Base-by-base conservation (phyloP, 2,888 invertebrate species). In the Acrobeloides nanus region DNA sequence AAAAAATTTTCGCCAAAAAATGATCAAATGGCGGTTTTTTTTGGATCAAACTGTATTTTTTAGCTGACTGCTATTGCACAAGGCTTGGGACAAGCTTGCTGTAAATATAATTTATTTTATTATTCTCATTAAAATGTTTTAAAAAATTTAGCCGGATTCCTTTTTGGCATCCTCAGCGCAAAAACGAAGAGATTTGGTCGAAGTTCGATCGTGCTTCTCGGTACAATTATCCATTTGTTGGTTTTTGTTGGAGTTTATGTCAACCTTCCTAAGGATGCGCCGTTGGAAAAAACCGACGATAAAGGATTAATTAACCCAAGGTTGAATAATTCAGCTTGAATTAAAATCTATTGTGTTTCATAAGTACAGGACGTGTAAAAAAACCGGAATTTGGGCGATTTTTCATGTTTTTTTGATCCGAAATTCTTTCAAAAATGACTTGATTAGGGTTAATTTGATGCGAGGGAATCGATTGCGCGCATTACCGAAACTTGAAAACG, bases 31-130 rank as follows among this genome's bases (percentile, higher is more conserved):
- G n/a, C n/a, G n/a, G n/a, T n/a, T n/a, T n/a, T n/a, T n/a, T n/a
- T n/a, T n/a, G n/a, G n/a, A n/a, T n/a, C n/a, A n/a, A n/a, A n/a
- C n/a, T n/a, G n/a, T n/a, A n/a, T n/a, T n/a, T n/a, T n/a, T n/a
- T n/a, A n/a, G 0, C 78, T 95, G 5, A 88, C 88, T 2, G 93
- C 93, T 0, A 89, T 95, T 53, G 85, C 87, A 71, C 86, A 93
- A 61, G 95, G 95, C 31, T 74, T 86, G 54, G 95, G 95, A 46
- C 93, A 95, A 80, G 39, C 39, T 29, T 18, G 29, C 17, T 24
- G 43, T 51, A 45, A 8, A 48, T 41, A 12, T 12, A 12, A 18
- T n/a, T 20, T 18, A 20, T 17, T 35, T 35, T 25, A 39, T n/a
- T 34, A 39, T n/a, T 15, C 4, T 39, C 40, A 39, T n/a, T 34